These are phyloP conservation scores for Callipepla squamata DNA, from an alignment of 2,113 vertebrate species.

Conservation along the genomic window DNA sequence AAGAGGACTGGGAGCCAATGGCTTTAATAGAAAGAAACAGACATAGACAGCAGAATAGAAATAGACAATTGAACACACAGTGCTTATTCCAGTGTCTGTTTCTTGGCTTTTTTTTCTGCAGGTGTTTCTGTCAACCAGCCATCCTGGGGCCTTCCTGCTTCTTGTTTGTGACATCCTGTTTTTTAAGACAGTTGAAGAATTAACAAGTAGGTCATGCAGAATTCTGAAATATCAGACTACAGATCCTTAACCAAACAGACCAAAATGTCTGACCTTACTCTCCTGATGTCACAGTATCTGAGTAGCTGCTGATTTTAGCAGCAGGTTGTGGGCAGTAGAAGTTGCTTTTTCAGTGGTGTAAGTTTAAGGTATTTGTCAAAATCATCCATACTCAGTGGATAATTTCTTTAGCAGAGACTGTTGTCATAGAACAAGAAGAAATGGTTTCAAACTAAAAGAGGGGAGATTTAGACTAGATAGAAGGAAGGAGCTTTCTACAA, in stretches of 20 bases:
- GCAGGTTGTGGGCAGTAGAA: not conserved
- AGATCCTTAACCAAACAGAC: not conserved
- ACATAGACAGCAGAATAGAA: not conserved
- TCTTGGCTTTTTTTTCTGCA: not conserved
- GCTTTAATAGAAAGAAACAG: not conserved
- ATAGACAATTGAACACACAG: not conserved
- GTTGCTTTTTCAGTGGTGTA: not conserved
- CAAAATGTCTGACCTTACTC: not conserved
- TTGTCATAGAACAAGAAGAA: too few species aligned
- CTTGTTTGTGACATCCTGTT: not conserved
- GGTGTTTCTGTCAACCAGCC: not conserved
- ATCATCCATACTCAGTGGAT: not conserved
- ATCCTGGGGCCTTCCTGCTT: not conserved
- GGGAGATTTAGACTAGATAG: too few species aligned
- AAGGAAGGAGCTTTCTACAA: too few species aligned
- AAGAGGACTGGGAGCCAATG: not conserved
- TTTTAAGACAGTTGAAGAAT: not conserved
- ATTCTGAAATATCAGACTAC: not conserved
- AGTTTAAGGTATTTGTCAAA: slow-evolving; percentile 30
- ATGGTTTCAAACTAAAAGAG: too few species aligned
- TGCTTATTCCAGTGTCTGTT: not conserved
- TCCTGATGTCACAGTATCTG: not conserved
- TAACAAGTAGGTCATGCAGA: not conserved
- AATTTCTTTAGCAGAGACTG: too few species aligned
- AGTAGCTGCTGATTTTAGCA: slow-evolving; percentile 1